Base-by-base conservation (phyloP, 2,797 vertebrate species). In the Tragopan temminckii region DNA sequence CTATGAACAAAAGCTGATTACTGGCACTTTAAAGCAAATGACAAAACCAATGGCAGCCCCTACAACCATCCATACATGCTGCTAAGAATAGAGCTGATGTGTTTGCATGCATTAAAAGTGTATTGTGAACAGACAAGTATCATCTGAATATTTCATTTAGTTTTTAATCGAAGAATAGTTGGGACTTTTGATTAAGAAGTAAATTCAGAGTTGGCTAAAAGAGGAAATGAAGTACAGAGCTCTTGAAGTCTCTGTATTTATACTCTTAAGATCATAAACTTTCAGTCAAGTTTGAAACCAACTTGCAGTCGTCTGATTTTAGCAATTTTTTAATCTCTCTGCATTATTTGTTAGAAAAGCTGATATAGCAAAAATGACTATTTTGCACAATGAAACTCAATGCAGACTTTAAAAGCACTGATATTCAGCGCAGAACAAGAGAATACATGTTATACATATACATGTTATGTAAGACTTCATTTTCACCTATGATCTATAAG, bases 211-310 rank as follows among this genome's bases (percentile, higher is more conserved):
- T 10, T 53, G 63, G 23, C 50, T 75, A 31, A 35, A 74, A 70
- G 9, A 78, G 12, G 46, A 7, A 88, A 66, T 6, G 3, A 3
- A 1, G 25, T 23, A 58, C 80, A 36, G 8, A 90, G 50, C 15
- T 18, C 8, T 40, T 93, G 36, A 66, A 38, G 19, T 53, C 88
- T 66, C 25, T 46, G n/a, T 7, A 13, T 43, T 72, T 86, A 59
- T 24, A 82, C 9, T 43, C 18, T 1, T 33, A 72, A 7, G 8
- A 12, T 8, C n/a, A 55, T 18, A 85, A 62, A 62, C 85, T 43
- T 81, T 58, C 1, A 1, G 29, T 9, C 0, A 0, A 0, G 0
- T 55, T 89, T 80, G 64, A 87, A 55, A 87, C 9, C 18, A 55
- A 55, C 23, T 63, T 70, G 10, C 1, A 79, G 29, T 7, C 1